A percentile compares a stretch with the other conserved stretches of the same genome.
These are phyloP conservation scores for Drosophila lini DNA, from an alignment of 1,140 invertebrate genomes.

Conservation along the genomic window DNA sequence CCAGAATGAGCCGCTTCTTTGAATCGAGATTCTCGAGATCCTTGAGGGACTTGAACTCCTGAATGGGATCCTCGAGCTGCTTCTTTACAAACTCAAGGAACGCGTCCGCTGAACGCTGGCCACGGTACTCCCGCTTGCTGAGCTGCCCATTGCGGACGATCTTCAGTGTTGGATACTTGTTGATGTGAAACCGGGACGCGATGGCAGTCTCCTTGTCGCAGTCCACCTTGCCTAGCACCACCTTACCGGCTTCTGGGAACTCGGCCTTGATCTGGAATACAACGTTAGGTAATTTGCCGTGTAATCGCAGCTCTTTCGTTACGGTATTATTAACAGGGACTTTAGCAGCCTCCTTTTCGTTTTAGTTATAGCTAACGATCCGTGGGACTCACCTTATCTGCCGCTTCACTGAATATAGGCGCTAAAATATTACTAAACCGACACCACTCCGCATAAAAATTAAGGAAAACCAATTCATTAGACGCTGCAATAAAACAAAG, in stretches of 20 bases:
- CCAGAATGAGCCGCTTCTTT: constrained; percentile 96
- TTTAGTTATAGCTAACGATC: neutral
- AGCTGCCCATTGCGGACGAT: constrained; percentile 97
- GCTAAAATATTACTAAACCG: constrained; percentile 97
- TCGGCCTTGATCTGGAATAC: constrained; percentile 85
- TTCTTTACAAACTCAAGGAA: constrained; percentile 95
- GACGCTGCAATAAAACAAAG: constrained; percentile 89
- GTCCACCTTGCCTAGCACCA: constrained; percentile 98
- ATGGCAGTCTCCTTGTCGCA: constrained; percentile 95
- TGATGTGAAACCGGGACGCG: constrained; percentile 96
- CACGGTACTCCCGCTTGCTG: constrained; percentile 97
- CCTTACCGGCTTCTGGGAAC: constrained; percentile 92
- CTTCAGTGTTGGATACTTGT: constrained; percentile 99
- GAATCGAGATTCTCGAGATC: constrained; percentile 93
- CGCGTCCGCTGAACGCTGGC: constrained; percentile 89
- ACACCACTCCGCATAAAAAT: constrained; percentile 99
- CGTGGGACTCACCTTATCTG: constrained; percentile 89
- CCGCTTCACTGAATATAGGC: constrained; percentile 98
- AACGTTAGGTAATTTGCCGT: neutral
- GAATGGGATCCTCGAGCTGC: constrained; percentile 95
- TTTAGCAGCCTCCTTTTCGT: neutral
- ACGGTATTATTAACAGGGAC: neutral
- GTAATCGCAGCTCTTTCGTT: neutral
- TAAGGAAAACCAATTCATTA: constrained; percentile 98
- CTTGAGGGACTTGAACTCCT: constrained; percentile 90